Evolutionary conservation across 2,797 vertebrate genomes (phyloP).

Genomic region (Syndactyla subalaris): DNA sequence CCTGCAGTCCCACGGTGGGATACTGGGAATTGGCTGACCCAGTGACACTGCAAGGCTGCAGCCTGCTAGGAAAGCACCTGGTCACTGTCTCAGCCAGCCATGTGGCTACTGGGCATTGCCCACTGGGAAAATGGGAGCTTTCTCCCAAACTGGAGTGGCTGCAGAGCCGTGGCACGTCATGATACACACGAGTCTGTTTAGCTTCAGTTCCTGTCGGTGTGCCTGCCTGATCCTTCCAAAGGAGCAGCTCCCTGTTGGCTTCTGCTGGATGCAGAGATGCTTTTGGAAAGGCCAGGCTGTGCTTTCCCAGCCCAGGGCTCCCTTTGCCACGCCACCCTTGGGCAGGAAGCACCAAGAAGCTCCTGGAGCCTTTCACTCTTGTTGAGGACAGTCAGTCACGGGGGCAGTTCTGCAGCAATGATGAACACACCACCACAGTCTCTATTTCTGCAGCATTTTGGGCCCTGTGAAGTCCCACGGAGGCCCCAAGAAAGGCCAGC

Average conservation of each 20-base stretch:
- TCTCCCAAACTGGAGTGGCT: neutral
- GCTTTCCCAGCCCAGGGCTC: neutral
- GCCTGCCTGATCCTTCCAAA: neutral
- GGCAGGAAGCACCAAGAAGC: rapidly evolving
- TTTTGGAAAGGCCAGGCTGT: neutral
- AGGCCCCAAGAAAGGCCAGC: neutral
- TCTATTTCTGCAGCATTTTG: neutral
- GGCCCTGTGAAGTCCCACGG: neutral
- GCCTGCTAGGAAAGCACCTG: neutral
- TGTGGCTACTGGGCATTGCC: neutral
- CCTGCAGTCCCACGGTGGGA: rapidly evolving
- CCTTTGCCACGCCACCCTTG: neutral
- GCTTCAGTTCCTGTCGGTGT: neutral
- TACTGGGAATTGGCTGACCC: neutral
- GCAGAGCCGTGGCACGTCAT: neutral
- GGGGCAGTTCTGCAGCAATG: neutral
- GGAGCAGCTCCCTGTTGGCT: rapidly evolving
- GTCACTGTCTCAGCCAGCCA: neutral
- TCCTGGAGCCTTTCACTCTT: neutral
- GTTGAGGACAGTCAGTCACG: neutral
- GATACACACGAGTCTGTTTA: neutral
- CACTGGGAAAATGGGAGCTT: neutral
- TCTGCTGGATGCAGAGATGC: neutral
- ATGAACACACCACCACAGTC: neutral
- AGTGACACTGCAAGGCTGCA: rapidly evolving